Evolutionary conservation across 1,140 invertebrate genomes (phyloP).

Genomic region (Procambarus virginalis): DNA sequence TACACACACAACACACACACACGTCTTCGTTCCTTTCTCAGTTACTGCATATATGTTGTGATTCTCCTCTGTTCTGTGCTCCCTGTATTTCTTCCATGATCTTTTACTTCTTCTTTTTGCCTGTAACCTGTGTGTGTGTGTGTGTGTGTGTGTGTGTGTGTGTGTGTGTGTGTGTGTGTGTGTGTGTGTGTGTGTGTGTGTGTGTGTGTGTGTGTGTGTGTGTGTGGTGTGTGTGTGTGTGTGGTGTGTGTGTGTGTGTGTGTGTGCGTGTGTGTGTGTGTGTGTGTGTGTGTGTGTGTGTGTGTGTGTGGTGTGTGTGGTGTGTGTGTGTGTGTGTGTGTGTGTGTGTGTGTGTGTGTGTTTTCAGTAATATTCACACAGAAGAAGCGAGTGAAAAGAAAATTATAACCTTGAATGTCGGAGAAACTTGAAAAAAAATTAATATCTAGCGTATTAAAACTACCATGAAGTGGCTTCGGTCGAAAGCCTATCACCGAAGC

Average conservation of each 20-base stretch:
- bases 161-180: no score
- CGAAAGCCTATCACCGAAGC: background rate
- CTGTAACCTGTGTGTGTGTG: no score
- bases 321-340: conserved; percentile 40
- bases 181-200: no score
- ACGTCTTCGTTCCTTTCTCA: no score
- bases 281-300: conserved; percentile 1
- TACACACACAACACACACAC: no score
- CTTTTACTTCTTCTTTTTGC: no score
- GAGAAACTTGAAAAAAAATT: background rate
- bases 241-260: background rate
- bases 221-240: background rate
- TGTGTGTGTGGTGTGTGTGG: conserved; percentile 44
- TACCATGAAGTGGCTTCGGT: background rate
- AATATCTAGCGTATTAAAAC: background rate
- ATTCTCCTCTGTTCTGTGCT: no score
- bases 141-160: no score
- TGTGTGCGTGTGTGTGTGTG: background rate
- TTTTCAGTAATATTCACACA: background rate
- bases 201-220: background rate
- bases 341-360: background rate
- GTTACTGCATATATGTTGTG: no score
- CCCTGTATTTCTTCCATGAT: no score
- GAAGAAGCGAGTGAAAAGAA: background rate
- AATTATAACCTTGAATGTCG: background rate